Evolutionary conservation across 2,113 vertebrate species (phyloP), one percentile per base, ranked within the genome.

Genomic region (Cervus canadensis): DNA sequence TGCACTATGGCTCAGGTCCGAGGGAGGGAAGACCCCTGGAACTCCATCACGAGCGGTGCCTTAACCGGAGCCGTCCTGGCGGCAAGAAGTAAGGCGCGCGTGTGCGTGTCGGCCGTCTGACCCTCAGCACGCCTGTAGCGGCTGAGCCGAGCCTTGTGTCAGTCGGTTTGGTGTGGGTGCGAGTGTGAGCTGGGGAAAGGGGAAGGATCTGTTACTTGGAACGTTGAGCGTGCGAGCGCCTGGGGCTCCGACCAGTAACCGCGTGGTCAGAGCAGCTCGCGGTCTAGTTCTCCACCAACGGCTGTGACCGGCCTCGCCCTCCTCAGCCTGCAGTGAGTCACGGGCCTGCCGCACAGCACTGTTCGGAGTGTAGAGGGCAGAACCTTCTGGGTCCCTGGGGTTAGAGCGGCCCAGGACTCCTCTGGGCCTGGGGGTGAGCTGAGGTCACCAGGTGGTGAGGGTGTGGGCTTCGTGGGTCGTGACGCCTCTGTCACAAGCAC

Each of bases 11-110:
- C 99, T 94, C 99, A 99, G 91, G 99, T 99, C 89, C 98, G 99
- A 95, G 99, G 99, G 43, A 99, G 99, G 89, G 99, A 99, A 97
- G 99, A 99, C 98, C 99, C 99, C 1, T 99, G 99, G 99, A 99
- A 99, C 97, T 99, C 99, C 0, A 99, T 99, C 98, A 99, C 99
- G 0, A 99, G 99, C 0, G 99, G 99, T 78, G 99, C 99, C 97
- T 99, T 99, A 98, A 99, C 99, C 0, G 99, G 99, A 96, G 99
- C 99, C 88, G 99, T 99, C 81, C 99, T 99, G 62, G 99, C 99
- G 94, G 99, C 99, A 62, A 99, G 99, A 99, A 99, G 99, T 99
- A 98, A 99, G 57, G 19, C 15, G 17, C 10, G 0, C 15, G 7
- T 13, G 16, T 2, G 15, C 2, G 0, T 17, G 26, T 9, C 1